phyloP scores from a whole-genome alignment of 2,113 vertebrate genomes.

The Vicugna pacos region DNA sequence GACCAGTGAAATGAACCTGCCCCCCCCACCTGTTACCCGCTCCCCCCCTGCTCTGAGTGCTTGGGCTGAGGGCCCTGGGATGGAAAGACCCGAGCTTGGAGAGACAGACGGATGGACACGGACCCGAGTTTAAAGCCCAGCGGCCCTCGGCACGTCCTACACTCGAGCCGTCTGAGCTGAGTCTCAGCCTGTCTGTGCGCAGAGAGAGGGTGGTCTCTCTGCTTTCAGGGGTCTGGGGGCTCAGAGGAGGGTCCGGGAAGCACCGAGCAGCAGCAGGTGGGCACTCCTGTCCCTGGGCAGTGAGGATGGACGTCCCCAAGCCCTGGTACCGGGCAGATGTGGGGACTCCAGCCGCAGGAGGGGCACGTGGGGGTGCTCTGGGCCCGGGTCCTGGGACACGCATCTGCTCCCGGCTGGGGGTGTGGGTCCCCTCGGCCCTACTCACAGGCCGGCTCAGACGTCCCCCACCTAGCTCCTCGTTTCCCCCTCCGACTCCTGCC shows the following conservation, averaged over 20 bases:
- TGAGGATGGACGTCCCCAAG: background rate
- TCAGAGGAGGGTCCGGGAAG: fast-evolving
- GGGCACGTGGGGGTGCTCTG: no score
- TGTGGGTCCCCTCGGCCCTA: no score
- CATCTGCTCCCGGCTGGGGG: no score
- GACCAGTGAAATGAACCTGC: no score
- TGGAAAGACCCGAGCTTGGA: background rate
- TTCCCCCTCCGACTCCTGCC: no score
- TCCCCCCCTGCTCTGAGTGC: fast-evolving
- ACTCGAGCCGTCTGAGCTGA: fast-evolving
- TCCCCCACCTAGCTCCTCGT: background rate
- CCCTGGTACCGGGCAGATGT: fast-evolving
- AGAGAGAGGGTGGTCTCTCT: fast-evolving
- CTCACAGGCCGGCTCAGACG: no score
- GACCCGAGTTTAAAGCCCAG: background rate
- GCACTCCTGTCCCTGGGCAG: no score
- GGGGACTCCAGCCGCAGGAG: background rate
- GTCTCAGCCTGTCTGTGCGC: background rate
- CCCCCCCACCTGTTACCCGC: fast-evolving
- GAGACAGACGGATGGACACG: fast-evolving
- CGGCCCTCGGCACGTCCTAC: no score
- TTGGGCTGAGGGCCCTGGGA: background rate
- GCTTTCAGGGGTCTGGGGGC: fast-evolving
- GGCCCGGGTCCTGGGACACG: no score
- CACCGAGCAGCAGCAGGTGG: background rate